Percentiles rank a stretch among this genome's conserved stretches.
Conservation (phyloP, 2,888 invertebrate species). For the Harpalus rufipes region DNA sequence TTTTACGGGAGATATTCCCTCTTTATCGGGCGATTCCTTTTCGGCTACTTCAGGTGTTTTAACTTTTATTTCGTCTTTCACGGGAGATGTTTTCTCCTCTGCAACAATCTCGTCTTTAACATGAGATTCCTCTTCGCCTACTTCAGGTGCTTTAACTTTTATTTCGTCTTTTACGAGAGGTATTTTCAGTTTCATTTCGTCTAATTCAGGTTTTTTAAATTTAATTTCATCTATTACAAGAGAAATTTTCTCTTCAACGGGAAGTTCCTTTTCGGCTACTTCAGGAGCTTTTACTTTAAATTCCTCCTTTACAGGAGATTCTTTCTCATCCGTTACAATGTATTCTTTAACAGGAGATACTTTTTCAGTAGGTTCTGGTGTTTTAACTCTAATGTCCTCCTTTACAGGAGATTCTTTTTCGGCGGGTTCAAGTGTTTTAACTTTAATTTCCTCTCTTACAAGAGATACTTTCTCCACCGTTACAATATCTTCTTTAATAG, state of each 20-base stretch:
- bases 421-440: neutral
- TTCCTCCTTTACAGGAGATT: no score
- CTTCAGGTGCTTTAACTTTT: neutral
- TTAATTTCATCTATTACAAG: neutral
- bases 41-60: slow-evolving; percentile 38
- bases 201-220: neutral
- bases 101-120: neutral
- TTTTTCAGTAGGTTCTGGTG: neutral
- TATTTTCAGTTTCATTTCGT: no score
- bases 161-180: no score
- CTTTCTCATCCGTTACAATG: no score
- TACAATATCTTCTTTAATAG: no score
- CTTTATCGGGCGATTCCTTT: slow-evolving; percentile 9
- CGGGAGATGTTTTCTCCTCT: neutral
- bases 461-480: no score
- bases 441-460: no score
- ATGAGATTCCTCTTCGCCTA: neutral
- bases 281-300: neutral
- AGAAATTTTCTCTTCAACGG: neutral
- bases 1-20: neutral
- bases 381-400: neutral
- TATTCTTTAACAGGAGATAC: neutral
- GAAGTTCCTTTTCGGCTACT: neutral
- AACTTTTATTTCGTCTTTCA: neutral
- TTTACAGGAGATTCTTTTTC: neutral